These are phyloP conservation scores for Mactromeris polynyma DNA, from an alignment of 2,888 invertebrate genomes.

Conservation along the genomic window DNA sequence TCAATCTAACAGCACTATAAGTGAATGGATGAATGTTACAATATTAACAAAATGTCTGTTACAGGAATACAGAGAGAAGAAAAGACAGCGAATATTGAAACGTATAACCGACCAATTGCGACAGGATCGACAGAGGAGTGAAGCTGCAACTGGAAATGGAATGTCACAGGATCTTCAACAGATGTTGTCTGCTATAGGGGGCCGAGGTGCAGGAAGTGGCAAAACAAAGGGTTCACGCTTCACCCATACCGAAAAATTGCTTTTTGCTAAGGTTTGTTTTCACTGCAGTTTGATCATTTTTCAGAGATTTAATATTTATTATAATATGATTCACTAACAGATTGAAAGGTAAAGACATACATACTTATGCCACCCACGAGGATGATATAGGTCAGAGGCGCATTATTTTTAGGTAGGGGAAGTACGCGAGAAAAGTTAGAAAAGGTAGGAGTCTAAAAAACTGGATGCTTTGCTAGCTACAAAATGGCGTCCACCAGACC, in stretches of 20 bases:
- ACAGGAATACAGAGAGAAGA: slow-evolving; percentile 85
- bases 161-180: slow-evolving; percentile 79
- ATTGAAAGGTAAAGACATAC: no score
- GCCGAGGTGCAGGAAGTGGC: slow-evolving; percentile 68
- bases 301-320: neutral
- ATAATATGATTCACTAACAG: no score
- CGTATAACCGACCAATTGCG: slow-evolving; percentile 84
- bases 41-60: no score
- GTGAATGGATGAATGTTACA: no score
- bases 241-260: slow-evolving; percentile 86
- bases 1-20: no score
- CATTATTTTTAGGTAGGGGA: no score
- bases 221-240: slow-evolving; percentile 86
- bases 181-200: slow-evolving; percentile 79
- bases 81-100: slow-evolving; percentile 83
- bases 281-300: neutral
- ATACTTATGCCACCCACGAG: no score
- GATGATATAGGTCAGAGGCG: no score
- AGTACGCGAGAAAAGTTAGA: no score
- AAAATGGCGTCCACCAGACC: no score
- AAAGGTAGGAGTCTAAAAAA: no score
- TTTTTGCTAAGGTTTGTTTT: slow-evolving; percentile 84
- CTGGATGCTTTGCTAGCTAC: no score
- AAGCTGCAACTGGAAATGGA: slow-evolving; percentile 62
- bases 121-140: slow-evolving; percentile 80